Base-by-base conservation (phyloP, 2,113 vertebrate species). In the Naja naja region DNA sequence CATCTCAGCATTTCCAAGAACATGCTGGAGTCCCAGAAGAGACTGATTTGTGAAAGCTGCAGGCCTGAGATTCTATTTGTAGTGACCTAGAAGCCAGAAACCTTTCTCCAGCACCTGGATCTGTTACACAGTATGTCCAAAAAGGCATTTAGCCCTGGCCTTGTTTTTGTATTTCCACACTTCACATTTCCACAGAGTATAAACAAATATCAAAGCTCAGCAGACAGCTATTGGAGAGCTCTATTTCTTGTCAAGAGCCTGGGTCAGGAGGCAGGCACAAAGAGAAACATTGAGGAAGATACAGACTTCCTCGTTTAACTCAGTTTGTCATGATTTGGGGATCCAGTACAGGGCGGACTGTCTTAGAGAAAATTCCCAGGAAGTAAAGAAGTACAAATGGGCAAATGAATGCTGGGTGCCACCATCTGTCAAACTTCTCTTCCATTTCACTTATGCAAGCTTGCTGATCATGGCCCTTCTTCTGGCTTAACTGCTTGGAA, bases 21-120 rank as follows among this genome's bases (percentile, higher is more conserved):
- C 91, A 91, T 52, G n/a, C 34, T 43, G 55, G 0, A 85, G 0
- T 43, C 60, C 88, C 74, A 11, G 3, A 69, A 87, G 90, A 94
- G 69, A n/a, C 20, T 60, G 96, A 88, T 90, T 91, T 25, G 54
- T 85, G 58, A n/a, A 93, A 34, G 89, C 74, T 85, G 53, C 53
- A 60, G 54, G 69, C 58, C 85, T 56, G 9, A 34, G 55, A 47
- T 34, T 88, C 86, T 39, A 58, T 58, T 56, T 25, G 85, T 39
- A 47, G 18, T 92, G 90, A 91, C 47, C 90, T 91, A 81, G 90
- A 90, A 94, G 56, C 14, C 74, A 89, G n/a, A 87, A 88, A 74
- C 34, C 56, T 53, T 92, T 89, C 64, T 45, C 85, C n/a, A 20
- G 18, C 34, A 85, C 18, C 85, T 81, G n/a, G 12, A 90, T 56